Evolutionary conservation across 2,113 vertebrate genomes (phyloP).

Genomic region (Condylura cristata): DNA sequence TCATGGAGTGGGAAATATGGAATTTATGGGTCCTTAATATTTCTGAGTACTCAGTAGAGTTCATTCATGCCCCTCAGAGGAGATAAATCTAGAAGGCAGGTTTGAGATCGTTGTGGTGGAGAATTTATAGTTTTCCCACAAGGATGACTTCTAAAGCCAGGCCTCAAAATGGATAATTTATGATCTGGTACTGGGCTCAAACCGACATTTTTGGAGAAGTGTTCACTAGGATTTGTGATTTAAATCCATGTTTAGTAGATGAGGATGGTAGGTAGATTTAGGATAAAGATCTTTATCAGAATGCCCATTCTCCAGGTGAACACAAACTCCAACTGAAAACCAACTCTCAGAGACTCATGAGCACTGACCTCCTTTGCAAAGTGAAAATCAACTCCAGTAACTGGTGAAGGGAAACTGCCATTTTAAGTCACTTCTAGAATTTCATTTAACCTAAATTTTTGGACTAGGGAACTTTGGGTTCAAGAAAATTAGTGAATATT

Average conservation of each 20-base stretch:
- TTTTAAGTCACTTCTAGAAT: constrained; percentile 35
- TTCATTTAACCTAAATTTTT: constrained; percentile 16
- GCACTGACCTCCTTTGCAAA: neutral
- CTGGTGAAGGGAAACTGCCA: neutral
- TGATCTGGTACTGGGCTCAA: constrained; percentile 29
- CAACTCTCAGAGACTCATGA: neutral
- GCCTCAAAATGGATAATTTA: constrained; percentile 10
- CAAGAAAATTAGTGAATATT: constrained; percentile 6
- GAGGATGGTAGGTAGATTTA: neutral
- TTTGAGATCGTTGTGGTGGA: constrained; percentile 16
- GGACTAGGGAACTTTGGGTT: neutral
- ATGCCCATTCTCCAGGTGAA: neutral
- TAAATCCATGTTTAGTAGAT: neutral
- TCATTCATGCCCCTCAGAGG: constrained; percentile 9
- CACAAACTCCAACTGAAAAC: constrained; percentile 17
- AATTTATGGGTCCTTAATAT: neutral
- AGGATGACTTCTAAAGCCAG: constrained; percentile 46
- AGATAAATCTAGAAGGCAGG: constrained; percentile 1
- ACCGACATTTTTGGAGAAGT: constrained; percentile 21
- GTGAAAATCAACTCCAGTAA: constrained; percentile 18
- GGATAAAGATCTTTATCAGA: constrained; percentile 13
- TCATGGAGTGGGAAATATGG: neutral
- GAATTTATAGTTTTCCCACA: constrained; percentile 43
- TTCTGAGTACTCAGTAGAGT: constrained; percentile 27
- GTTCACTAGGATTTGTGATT: neutral